Conservation (phyloP, 2,888 invertebrate species). For the Steinernema hermaphroditum region DNA sequence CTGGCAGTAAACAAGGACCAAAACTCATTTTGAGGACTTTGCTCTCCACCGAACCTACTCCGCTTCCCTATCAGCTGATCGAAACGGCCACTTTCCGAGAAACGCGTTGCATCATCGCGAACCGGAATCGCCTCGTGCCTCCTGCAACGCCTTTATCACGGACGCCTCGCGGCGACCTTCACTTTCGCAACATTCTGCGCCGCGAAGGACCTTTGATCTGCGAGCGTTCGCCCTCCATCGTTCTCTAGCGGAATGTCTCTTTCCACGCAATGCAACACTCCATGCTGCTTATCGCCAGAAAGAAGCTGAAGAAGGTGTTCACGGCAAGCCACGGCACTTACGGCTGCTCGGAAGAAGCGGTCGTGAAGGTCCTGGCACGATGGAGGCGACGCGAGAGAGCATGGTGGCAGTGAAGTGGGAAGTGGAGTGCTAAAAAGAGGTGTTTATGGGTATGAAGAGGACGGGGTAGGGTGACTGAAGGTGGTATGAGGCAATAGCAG, state of each 20-base stretch:
- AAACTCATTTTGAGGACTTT: background rate
- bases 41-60: too few relatives aligned
- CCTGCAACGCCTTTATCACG: background rate
- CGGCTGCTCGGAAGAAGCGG: background rate
- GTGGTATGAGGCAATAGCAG: too few relatives aligned
- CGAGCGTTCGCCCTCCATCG: too few relatives aligned
- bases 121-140: conserved; percentile 2
- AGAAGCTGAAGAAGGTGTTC: background rate
- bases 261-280: background rate
- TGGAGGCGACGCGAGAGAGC: background rate
- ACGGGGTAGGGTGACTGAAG: too few relatives aligned
- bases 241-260: background rate
- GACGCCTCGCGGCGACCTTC: background rate
- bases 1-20: background rate
- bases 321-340: background rate
- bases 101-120: background rate
- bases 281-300: background rate
- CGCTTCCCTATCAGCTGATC: background rate
- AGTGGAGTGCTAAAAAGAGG: background rate
- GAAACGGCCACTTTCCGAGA: background rate
- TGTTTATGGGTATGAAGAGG: too few relatives aligned
- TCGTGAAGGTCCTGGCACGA: background rate
- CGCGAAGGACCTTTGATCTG: background rate
- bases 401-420: background rate
- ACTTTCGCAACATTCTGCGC: conserved; percentile 12